Evolutionary conservation across 2,888 invertebrate species (phyloP).

Genomic region (Cataglyphis altisquamis): DNA sequence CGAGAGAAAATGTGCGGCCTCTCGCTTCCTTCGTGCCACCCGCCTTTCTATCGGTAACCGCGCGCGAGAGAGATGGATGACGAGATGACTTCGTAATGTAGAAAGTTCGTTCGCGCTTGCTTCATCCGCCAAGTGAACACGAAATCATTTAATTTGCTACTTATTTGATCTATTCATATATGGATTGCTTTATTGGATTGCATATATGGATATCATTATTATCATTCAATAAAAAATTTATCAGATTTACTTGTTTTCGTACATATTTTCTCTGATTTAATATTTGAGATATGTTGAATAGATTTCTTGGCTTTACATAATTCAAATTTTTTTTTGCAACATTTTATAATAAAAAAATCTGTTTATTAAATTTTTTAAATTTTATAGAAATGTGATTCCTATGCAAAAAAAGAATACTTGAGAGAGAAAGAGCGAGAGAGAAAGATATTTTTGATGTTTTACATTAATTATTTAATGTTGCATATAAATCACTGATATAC

Average conservation of each 20-base stretch:
- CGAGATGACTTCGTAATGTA: slow-evolving; percentile 24
- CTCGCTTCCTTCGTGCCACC: slow-evolving; percentile 56
- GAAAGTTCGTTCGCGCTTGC: slow-evolving; percentile 35
- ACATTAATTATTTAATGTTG: neutral
- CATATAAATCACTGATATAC: neutral
- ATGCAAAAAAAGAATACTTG: too few species aligned
- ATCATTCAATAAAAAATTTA: neutral
- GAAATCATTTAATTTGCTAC: slow-evolving; percentile 12
- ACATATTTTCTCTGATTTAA: neutral
- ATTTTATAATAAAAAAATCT: neutral
- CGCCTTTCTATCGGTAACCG: slow-evolving; percentile 17
- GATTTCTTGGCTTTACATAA: neutral
- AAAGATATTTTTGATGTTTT: neutral
- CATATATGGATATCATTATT: neutral
- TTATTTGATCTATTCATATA: neutral
- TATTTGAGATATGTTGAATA: neutral
- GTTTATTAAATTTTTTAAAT: neutral
- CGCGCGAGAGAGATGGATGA: slow-evolving; percentile 1
- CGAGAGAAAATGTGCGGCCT: slow-evolving; percentile 74
- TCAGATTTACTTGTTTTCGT: neutral
- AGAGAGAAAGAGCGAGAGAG: too few species aligned
- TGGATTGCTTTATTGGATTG: neutral
- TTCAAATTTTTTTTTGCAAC: neutral
- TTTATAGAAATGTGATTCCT: neutral
- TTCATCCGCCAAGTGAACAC: neutral